Percentiles rank a stretch among this genome's conserved stretches.
Evolutionary conservation across 92 coral and sea anemone species (phyloP).

Genomic region (Phenganax marumi): DNA sequence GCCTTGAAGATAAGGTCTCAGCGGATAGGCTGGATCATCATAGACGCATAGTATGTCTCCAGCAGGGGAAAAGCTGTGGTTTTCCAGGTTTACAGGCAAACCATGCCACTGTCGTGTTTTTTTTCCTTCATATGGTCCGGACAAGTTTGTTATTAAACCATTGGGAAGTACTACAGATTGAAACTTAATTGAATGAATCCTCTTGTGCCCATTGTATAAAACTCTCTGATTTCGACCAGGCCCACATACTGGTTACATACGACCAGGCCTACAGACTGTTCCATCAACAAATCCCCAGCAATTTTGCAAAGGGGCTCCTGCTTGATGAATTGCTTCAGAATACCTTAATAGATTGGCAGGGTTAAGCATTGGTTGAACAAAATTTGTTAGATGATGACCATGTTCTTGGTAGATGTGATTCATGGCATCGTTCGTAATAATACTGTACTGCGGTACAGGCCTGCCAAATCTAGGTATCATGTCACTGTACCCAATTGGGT

Average conservation of each 20-base stretch:
- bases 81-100: not conserved
- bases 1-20: slow-evolving; percentile 50
- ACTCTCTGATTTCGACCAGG: too few relatives aligned
- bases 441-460: slow-evolving; percentile 23
- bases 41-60: slow-evolving; percentile 53
- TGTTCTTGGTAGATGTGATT: slow-evolving; percentile 13
- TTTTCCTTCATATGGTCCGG: too few relatives aligned
- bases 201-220: too few relatives aligned
- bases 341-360: not conserved
- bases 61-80: not conserved
- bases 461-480: slow-evolving; percentile 32
- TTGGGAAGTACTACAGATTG: too few relatives aligned
- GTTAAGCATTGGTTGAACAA: slow-evolving; percentile 9
- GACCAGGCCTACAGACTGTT: not conserved
- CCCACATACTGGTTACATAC: too few relatives aligned
- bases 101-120: too few relatives aligned
- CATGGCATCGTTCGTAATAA: slow-evolving; percentile 10
- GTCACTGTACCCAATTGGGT: slow-evolving; percentile 17
- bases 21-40: slow-evolving; percentile 54
- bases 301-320: slow-evolving; percentile 18
- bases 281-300: slow-evolving; percentile 34
- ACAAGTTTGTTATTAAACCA: too few relatives aligned
- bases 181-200: too few relatives aligned
- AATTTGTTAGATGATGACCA: slow-evolving; percentile 23
- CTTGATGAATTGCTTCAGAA: slow-evolving; percentile 20